A percentile compares a stretch with the other conserved stretches of the same genome.
Conservation (phyloP, 2,888 invertebrate species). For the Lithophane socia region DNA sequence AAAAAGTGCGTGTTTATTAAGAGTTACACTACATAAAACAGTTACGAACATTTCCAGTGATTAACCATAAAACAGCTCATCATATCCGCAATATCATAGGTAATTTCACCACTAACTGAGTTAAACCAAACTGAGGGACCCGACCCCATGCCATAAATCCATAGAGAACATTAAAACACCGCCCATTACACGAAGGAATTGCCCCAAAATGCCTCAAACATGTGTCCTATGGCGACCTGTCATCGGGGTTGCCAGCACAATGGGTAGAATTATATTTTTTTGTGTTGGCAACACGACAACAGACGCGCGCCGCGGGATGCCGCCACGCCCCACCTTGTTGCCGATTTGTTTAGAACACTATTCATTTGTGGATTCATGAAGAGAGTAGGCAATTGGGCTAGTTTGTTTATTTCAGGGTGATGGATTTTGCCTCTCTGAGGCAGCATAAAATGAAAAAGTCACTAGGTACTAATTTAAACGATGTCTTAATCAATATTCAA, state of each 20-base stretch:
- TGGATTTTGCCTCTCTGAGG: constrained; percentile 50
- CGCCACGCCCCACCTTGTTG: constrained; percentile 87
- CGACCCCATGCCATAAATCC: constrained; percentile 85
- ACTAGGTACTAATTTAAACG: not conserved
- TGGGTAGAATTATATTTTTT: constrained; percentile 85
- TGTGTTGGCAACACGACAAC: constrained; percentile 88
- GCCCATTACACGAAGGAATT: constrained; percentile 88
- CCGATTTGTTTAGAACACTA: constrained; percentile 87
- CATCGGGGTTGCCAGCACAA: constrained; percentile 88
- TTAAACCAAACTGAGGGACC: constrained; percentile 78
- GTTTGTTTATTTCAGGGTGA: not conserved
- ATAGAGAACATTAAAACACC: constrained; percentile 87
- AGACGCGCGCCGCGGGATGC: constrained; percentile 88
- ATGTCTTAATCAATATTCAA: not conserved
- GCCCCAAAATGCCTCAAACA: constrained; percentile 89
- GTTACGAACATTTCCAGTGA: constrained; percentile 27
- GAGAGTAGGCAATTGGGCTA: constrained; percentile 43
- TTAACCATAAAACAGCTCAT: constrained; percentile 68
- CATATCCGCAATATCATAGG: constrained; percentile 73
- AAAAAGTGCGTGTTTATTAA: constrained; percentile 3
- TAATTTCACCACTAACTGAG: constrained; percentile 78
- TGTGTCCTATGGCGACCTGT: constrained; percentile 90
- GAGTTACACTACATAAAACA: constrained; percentile 27
- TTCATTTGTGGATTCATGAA: constrained; percentile 78
- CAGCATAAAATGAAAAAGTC: not conserved